phyloP scores from a whole-genome alignment of 2,113 vertebrate genomes.

The Diglossa brunneiventris region DNA sequence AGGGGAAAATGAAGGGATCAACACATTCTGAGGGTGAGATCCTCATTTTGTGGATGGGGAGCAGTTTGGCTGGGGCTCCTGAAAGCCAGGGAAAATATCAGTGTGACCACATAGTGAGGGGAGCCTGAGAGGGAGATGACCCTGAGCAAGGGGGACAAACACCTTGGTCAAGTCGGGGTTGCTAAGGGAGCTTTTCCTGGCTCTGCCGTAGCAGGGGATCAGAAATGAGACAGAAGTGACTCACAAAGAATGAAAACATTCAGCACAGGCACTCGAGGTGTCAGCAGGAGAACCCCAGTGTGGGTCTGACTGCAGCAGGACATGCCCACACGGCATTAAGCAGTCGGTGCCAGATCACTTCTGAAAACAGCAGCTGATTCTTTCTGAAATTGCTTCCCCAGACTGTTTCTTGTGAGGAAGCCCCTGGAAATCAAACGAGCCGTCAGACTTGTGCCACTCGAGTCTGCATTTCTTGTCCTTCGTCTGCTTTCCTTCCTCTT shows the following conservation, averaged over 20 bases:
- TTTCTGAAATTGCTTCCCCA: background rate
- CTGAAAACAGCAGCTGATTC: background rate
- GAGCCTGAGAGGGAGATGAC: background rate
- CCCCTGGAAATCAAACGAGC: background rate
- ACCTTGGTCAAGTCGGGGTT: rapidly evolving
- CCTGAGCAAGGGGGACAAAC: background rate
- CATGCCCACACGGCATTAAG: background rate
- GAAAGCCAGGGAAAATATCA: background rate
- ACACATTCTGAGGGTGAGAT: background rate
- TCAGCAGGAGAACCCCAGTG: background rate
- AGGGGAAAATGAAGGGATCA: background rate
- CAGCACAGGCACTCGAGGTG: background rate
- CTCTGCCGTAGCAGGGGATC: background rate
- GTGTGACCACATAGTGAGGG: background rate
- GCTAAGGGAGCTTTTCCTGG: background rate
- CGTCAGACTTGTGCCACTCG: background rate
- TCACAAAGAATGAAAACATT: background rate
- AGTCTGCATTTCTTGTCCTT: background rate
- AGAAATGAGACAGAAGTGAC: background rate
- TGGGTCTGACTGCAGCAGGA: background rate
- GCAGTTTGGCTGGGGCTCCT: background rate
- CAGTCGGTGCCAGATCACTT: background rate
- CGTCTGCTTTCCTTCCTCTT: conserved; percentile 21
- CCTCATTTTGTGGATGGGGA: background rate
- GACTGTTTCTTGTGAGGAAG: background rate